A percentile compares a stretch with the other conserved stretches of the same genome.
These are phyloP conservation scores for Omphaloscelis lunosa DNA, from an alignment of 2,888 invertebrate species.

Conservation along the genomic window DNA sequence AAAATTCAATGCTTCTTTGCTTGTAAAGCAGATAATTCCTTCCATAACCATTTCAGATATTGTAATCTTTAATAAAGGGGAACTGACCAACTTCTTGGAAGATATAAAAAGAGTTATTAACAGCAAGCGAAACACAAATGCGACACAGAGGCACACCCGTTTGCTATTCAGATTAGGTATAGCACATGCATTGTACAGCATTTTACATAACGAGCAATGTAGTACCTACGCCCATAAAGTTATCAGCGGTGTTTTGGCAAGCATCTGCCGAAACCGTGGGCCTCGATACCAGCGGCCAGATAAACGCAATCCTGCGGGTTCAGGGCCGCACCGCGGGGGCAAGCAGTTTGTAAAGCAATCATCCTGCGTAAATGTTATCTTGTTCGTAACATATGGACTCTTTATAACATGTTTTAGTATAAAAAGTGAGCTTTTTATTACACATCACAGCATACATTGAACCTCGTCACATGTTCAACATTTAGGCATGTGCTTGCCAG, in stretches of 20 bases:
- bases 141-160: conserved; percentile 34
- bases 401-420: conserved; percentile 69
- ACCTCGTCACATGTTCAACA: conserved; percentile 76
- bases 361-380: conserved; percentile 73
- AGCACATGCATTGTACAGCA: conserved; percentile 51
- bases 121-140: conserved; percentile 20
- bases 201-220: conserved; percentile 49
- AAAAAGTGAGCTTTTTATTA: conserved; percentile 74
- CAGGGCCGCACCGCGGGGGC: conserved; percentile 81
- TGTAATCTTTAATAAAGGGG: not conserved
- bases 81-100: conserved; percentile 19
- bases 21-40: not conserved
- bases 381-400: conserved; percentile 72
- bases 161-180: conserved; percentile 58
- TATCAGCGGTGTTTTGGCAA: conserved; percentile 82
- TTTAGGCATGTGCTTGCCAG: conserved; percentile 72
- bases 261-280: conserved; percentile 86
- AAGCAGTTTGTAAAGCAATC: conserved; percentile 74
- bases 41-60: not conserved
- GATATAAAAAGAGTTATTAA: conserved; percentile 15
- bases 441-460: conserved; percentile 72
- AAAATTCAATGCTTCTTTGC: conserved; percentile 8
- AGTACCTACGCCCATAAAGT: conserved; percentile 68
- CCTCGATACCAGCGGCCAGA: conserved; percentile 80
- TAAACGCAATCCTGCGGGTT: conserved; percentile 82